A percentile compares a stretch with the other conserved stretches of the same genome.
phyloP scores from a whole-genome alignment of 2,888 invertebrate genomes.

The Pyralis farinalis region DNA sequence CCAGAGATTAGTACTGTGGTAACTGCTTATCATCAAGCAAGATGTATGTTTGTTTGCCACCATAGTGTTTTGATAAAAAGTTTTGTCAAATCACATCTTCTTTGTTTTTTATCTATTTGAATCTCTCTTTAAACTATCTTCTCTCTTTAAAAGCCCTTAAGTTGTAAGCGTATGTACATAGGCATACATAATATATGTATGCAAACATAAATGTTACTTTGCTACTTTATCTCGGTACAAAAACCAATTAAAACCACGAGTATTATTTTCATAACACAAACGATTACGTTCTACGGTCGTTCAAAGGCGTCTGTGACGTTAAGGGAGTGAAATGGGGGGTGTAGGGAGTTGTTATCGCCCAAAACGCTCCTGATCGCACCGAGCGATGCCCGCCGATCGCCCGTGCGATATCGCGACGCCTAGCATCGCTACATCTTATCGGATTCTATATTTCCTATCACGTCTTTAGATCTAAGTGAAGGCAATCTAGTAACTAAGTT shows the following conservation, averaged over 20 bases:
- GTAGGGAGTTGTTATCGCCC: constrained; percentile 48
- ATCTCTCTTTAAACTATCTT: too few species aligned
- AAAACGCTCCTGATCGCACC: constrained; percentile 53
- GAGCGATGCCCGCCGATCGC: constrained; percentile 32
- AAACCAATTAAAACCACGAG: neutral
- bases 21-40: too few species aligned
- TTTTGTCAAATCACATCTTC: too few species aligned
- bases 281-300: constrained; percentile 29
- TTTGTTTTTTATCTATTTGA: too few species aligned
- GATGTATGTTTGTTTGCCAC: too few species aligned
- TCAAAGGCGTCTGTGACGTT: constrained; percentile 25
- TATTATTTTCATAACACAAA: constrained; percentile 7
- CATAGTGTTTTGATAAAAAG: too few species aligned
- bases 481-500: too few species aligned
- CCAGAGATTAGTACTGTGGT: too few species aligned
- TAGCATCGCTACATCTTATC: constrained; percentile 51
- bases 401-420: constrained; percentile 39
- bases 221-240: neutral
- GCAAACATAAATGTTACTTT: too few species aligned
- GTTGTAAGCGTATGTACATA: too few species aligned
- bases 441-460: constrained; percentile 59
- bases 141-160: too few species aligned
- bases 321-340: constrained; percentile 16
- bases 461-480: constrained; percentile 49
- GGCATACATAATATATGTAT: too few species aligned